Base-by-base conservation (phyloP, 2,888 invertebrate species). In the Gerosis bhagava region DNA sequence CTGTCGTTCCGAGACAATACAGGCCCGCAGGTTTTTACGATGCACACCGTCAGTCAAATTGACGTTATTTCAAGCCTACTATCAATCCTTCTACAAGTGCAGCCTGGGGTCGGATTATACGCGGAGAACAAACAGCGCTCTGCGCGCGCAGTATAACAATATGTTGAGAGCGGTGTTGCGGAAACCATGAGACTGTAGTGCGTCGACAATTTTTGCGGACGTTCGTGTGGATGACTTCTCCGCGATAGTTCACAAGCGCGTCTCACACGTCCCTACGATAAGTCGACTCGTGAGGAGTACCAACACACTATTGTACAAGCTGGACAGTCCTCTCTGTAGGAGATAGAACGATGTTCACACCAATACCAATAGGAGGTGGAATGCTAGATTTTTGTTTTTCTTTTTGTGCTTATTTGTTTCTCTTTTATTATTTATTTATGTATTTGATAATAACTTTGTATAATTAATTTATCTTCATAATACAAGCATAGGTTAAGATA, bases 81-180 rank as follows among this genome's bases (percentile, higher is more conserved):
- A 39, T 25, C 46, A 46, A 15, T 16, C 25, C 0, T 46, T 32
- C n/a, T 46, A 46, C 25, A 46, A 25, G 16, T 39, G 37, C 31
- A 31, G 37, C 13, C 17, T 36, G 44, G 26, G 31, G 41, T 5
- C 10, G 5, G 7, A 31, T 8, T 41, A 21, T 24, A 16, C 2
- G 41, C 29, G 22, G 22, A 29, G 29, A 13, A 8, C 29, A 22
- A 10, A 12, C 22, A 29, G 31, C 8, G 11, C 16, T 10, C 22
- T 41, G 5, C 21, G 7, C 1, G 41, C 28, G 1, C 36, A 36
- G 21, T 36, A 24, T 8, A 24, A 24, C 15, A 36, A 24, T n/a
- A 15, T n/a, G 36, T 15, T 36, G 6, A 24, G 36, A 10, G 15
- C 12, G n/a, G 11, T 34, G 10, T 12, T 34, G 11, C 3, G 34